Evolutionary conservation across 2,113 vertebrate genomes (phyloP).

Genomic region (Nerophis ophidion): DNA sequence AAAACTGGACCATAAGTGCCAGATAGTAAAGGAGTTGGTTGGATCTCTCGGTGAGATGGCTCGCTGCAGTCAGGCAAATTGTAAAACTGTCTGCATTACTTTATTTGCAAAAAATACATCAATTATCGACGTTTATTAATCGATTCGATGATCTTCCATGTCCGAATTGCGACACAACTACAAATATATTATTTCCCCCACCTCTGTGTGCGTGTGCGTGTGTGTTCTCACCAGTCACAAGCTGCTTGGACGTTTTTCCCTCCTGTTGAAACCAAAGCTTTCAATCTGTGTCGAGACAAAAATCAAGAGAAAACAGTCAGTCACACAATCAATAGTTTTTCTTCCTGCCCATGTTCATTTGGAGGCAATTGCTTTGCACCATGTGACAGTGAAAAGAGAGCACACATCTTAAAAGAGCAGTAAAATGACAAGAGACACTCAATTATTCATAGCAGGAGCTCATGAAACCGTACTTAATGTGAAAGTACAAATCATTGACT

Average conservation of each 20-base stretch:
- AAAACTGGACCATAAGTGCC: too few relatives aligned
- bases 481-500: background rate
- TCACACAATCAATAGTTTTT: conserved; percentile 63
- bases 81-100: too few relatives aligned
- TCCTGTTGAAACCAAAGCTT: conserved; percentile 92
- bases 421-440: conserved; percentile 14
- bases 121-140: too few relatives aligned
- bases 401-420: conserved; percentile 22
- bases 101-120: too few relatives aligned
- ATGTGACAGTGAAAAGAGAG: conserved; percentile 22
- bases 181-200: background rate
- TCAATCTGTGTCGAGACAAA: conserved; percentile 75
- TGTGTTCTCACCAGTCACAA: conserved; percentile 91
- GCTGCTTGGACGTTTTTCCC: conserved; percentile 95
- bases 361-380: conserved; percentile 20
- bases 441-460: conserved; percentile 17
- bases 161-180: too few relatives aligned
- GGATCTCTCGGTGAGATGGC: too few relatives aligned
- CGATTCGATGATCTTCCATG: too few relatives aligned
- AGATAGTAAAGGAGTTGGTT: too few relatives aligned
- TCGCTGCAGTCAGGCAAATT: too few relatives aligned
- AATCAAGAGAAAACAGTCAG: conserved; percentile 53
- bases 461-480: background rate
- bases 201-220: background rate
- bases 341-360: conserved; percentile 52